These are phyloP conservation scores for Podilymbus podiceps DNA, from an alignment of 2,113 vertebrate species.

Conservation along the genomic window DNA sequence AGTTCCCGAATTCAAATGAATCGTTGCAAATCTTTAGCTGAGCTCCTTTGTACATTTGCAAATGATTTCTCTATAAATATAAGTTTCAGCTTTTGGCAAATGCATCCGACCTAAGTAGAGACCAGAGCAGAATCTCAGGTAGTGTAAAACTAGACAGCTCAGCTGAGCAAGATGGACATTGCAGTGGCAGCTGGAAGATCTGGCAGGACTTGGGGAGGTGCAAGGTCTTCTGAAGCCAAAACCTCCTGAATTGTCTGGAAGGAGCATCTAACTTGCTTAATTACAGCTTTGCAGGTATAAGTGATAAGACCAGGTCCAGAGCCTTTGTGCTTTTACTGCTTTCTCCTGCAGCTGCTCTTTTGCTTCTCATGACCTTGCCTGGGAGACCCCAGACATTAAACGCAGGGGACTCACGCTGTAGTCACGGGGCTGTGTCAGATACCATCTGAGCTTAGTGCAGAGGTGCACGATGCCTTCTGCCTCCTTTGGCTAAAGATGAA, in stretches of 20 bases:
- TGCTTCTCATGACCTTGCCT: neutral
- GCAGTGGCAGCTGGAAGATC: neutral
- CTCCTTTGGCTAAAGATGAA: neutral
- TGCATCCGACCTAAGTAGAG: fast-evolving
- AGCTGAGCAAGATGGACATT: neutral
- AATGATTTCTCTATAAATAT: neutral
- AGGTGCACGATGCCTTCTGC: fast-evolving
- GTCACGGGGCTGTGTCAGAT: fast-evolving
- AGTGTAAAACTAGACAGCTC: neutral
- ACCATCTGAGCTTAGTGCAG: neutral
- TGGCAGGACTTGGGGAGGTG: fast-evolving
- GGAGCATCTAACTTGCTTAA: neutral
- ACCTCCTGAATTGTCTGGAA: neutral
- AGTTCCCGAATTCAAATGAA: too few relatives aligned
- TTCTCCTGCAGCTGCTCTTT: neutral
- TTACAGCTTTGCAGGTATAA: neutral
- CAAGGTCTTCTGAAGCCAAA: neutral
- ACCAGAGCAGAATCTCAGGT: neutral
- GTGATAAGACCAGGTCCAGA: neutral
- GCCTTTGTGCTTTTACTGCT: neutral
- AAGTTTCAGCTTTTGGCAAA: neutral
- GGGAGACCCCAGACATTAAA: neutral
- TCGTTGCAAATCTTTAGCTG: neutral
- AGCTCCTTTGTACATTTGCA: neutral
- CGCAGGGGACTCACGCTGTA: fast-evolving